Base-by-base conservation (phyloP, 2,797 vertebrate species). In the Agapornis canus region DNA sequence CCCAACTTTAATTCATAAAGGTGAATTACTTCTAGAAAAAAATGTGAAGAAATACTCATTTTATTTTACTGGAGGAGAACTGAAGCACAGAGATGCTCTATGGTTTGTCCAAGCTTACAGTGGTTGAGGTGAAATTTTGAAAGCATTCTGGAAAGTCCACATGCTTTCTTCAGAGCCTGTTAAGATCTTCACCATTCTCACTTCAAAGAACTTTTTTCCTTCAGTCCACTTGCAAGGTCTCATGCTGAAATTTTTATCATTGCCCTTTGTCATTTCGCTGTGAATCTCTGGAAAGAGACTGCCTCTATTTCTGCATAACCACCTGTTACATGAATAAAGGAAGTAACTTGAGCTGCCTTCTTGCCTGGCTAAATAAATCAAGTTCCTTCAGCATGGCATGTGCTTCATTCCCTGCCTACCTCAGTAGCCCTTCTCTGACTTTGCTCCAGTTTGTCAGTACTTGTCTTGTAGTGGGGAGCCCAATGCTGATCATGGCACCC, bases 401-500 rank as follows among this genome's bases (percentile, higher is more conserved):
- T 79, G 29, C 52, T 89, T 17, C 40, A 52, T 22, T 6, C 25
- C 10, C 49, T 51, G 29, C 13, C 27, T 35, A 23, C 14, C 27
- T 23, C 57, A 39, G 35, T 16, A 66, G 9, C 18, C 14, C 5
- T 81, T 63, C 39, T 69, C 23, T 29, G 54, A 11, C 42, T 69
- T 83, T 75, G 23, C 17, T 82, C 47, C 14, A 27, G 3, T 54
- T 70, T 78, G 29, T 26, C 16, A 16, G 39, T 25, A 27, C 11
- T 18, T 56, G 8, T 81, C 23, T 37, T 13, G 3, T 1, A 73
- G 13, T 7, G 15, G 7, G 54, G 39, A 65, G 20, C 20, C 17
- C 2, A 52, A 1, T 5, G 6, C 11, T n/a, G 60, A 39, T 27
- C 0, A 1, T 39, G 39, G n/a, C 39, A 25, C 39, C 48, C 8